Base-by-base conservation (phyloP, 2,888 invertebrate species). In the Trissolcus japonicus region DNA sequence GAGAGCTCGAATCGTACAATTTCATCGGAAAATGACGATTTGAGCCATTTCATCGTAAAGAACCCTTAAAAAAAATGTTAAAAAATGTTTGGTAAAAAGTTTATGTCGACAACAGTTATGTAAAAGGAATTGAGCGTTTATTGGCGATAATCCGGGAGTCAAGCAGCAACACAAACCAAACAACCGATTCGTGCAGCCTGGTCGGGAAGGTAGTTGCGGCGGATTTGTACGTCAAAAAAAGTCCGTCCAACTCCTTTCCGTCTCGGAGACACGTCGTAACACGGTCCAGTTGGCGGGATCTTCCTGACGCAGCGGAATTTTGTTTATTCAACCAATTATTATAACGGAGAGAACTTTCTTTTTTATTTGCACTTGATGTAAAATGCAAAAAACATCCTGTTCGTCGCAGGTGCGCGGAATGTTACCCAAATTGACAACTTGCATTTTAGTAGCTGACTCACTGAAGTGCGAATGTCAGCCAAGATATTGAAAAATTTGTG, bases 161-260 rank as follows among this genome's bases (percentile, higher is more conserved):
- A 11, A 35, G 35, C 11, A 35, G 2, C 11, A 35, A 35, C 35
- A 2, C 35, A 35, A 35, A 35, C 35, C 35, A 35, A 35, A 35
- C 35, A 35, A 35, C 9, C 35, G 35, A 35, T 68, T 67, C 80
- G 82, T 76, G 81, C 81, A 76, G 81, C 85, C 86, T 84, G 87
- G 90, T 91, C 92, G 92, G 92, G 92, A 92, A 92, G 91, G 91
- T 91, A 91, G 91, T 91, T 92, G 91, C 91, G 92, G 91, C 92
- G 91, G 91, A 92, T 91, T 92, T 90, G 86, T 85, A 80, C 80
- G 82, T 83, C 76, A 62, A 81, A 83, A 81, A 83, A 87, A 91
- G 90, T 91, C 91, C 91, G 91, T 91, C 91, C 91, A 90, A 91
- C 91, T 91, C 90, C 90, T 90, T 91, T 91, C 91, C 91, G 90